phyloP scores from a whole-genome alignment of 2,888 invertebrate genomes.

The Strigamia crassipes region DNA sequence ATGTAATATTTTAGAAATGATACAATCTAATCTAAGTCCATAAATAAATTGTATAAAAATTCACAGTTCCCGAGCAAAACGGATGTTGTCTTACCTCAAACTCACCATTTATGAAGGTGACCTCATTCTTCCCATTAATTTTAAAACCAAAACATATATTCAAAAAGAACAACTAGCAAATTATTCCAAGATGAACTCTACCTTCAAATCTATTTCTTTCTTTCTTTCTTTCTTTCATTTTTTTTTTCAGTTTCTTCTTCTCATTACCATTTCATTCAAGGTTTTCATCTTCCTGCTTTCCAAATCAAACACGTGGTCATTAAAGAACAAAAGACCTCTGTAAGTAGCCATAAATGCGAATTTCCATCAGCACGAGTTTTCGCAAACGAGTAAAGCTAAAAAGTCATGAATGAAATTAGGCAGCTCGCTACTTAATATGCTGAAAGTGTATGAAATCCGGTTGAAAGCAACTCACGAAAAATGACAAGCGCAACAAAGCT shows the following conservation, averaged over 20 bases:
- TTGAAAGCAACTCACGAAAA: conserved; percentile 19
- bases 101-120: conserved; percentile 22
- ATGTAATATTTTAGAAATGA: background rate
- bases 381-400: background rate
- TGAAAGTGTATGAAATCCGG: background rate
- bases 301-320: conserved; percentile 1
- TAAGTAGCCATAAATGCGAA: background rate
- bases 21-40: background rate
- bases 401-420: conserved; percentile 14
- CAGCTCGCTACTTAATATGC: background rate
- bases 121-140: background rate
- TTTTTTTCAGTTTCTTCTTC: background rate
- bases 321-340: background rate
- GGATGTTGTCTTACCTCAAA: background rate
- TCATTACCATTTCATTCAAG: background rate
- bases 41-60: background rate
- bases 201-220: background rate
- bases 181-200: conserved; percentile 15
- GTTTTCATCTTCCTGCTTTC: background rate
- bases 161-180: background rate
- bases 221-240: background rate
- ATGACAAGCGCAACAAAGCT: conserved; percentile 21
- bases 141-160: conserved; percentile 1
- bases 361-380: background rate
- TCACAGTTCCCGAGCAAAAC: background rate